These are phyloP conservation scores for Scytalopus superciliaris DNA, from an alignment of 2,113 vertebrate genomes.

Conservation along the genomic window DNA sequence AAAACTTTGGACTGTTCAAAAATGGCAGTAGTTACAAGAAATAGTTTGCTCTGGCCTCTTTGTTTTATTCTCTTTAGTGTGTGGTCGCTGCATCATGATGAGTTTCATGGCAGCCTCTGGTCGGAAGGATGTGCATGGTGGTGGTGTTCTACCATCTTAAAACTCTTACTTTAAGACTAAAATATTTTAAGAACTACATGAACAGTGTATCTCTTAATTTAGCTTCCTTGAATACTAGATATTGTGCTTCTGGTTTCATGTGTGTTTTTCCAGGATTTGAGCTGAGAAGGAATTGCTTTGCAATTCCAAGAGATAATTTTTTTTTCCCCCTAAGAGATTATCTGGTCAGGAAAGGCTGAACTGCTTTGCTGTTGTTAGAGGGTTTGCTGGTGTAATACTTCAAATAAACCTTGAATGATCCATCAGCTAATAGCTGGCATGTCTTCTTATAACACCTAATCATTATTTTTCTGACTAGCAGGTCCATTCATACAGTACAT, in stretches of 20 bases:
- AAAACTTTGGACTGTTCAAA: neutral
- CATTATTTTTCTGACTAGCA: neutral
- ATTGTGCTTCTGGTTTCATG: neutral
- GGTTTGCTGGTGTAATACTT: neutral
- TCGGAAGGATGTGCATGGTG: neutral
- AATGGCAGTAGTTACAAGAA: neutral
- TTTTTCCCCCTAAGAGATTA: neutral
- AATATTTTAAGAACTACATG: neutral
- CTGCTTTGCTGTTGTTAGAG: neutral
- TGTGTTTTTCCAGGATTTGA: neutral
- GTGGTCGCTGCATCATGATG: neutral
- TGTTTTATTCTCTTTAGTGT: neutral
- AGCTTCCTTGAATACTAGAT: neutral
- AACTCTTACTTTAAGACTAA: neutral
- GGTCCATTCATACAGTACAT: neutral
- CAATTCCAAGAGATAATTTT: neutral
- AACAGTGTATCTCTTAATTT: neutral
- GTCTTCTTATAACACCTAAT: neutral
- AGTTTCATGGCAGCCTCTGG: neutral
- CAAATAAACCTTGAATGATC: neutral
- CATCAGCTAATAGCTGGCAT: neutral
- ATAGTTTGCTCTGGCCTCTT: neutral
- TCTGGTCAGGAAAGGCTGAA: neutral
- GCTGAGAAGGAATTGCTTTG: neutral
- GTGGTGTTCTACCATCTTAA: neutral